Percentiles rank a stretch among this genome's conserved stretches.
Evolutionary conservation across 2,888 invertebrate genomes (phyloP).

Genomic region (Pyrocoelia pectoralis): DNA sequence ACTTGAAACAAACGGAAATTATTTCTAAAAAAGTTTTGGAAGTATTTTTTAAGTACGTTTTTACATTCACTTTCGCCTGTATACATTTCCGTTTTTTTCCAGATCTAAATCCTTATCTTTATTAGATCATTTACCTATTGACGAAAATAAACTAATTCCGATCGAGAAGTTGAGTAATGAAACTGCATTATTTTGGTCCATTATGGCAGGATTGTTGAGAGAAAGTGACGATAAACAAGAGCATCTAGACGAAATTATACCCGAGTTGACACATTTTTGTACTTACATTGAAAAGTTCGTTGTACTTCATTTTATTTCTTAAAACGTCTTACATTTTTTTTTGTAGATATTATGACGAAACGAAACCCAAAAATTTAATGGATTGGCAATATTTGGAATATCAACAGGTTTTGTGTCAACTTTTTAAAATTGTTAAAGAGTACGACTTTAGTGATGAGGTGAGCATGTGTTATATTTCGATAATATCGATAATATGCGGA

Average conservation of each 20-base stretch:
- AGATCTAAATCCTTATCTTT: constrained; percentile 53
- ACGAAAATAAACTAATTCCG: constrained; percentile 62
- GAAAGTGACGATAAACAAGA: constrained; percentile 50
- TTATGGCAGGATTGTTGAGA: constrained; percentile 63
- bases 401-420: constrained; percentile 69
- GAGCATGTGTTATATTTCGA: background rate
- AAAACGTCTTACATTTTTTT: no score
- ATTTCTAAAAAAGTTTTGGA: constrained; percentile 25
- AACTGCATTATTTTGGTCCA: constrained; percentile 70
- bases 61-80: background rate
- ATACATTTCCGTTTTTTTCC: background rate
- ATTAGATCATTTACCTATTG: constrained; percentile 59
- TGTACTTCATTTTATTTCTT: no score
- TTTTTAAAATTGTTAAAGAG: constrained; percentile 66
- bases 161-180: constrained; percentile 64
- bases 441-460: constrained; percentile 74
- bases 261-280: constrained; percentile 77
- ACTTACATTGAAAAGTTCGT: constrained; percentile 76
- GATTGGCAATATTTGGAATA: constrained; percentile 58
- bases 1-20: constrained; percentile 26
- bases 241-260: constrained; percentile 68
- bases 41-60: constrained; percentile 56
- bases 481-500: no score
- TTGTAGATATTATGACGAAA: constrained; percentile 26
- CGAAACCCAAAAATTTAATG: constrained; percentile 30